Percentiles rank a stretch among this genome's conserved stretches.
These are phyloP conservation scores for Romanogobio albipinnatus DNA, from an alignment of 2,113 vertebrate species.

Conservation along the genomic window DNA sequence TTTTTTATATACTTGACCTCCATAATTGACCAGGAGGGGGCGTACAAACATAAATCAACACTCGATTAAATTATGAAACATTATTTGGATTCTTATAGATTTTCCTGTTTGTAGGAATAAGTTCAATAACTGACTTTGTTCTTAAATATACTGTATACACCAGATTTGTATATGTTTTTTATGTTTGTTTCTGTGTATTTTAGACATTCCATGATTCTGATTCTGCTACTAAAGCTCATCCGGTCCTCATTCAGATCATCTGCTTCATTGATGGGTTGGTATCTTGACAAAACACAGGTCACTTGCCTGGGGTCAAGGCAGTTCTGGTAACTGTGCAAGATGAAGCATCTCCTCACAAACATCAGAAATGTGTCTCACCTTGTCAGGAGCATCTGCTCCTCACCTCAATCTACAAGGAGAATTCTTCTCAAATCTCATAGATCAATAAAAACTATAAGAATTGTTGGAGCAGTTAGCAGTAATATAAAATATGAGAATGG, in stretches of 20 bases:
- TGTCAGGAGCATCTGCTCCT: slow-evolving; percentile 37
- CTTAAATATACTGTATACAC: background rate
- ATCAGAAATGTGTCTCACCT: slow-evolving; percentile 54
- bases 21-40: slow-evolving; percentile 34
- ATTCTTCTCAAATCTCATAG: slow-evolving; percentile 29
- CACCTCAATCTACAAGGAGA: slow-evolving; percentile 40
- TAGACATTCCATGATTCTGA: slow-evolving; percentile 6
- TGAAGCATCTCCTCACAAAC: slow-evolving; percentile 61
- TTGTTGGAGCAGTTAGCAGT: slow-evolving; percentile 29
- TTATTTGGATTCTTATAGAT: background rate
- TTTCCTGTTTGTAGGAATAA: background rate
- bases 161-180: background rate
- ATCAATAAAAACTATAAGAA: slow-evolving; percentile 18
- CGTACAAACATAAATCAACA: slow-evolving; percentile 15
- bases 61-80: background rate
- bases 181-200: background rate
- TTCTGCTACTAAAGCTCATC: background rate
- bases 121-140: background rate
- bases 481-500: slow-evolving; percentile 23
- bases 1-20: background rate
- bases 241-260: background rate
- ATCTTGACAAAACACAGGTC: slow-evolving; percentile 53
- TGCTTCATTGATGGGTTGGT: slow-evolving; percentile 57
- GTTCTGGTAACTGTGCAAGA: slow-evolving; percentile 58
- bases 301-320: slow-evolving; percentile 51